These are phyloP conservation scores for Caranx ignobilis DNA, from an alignment of 2,113 vertebrate species.

Conservation along the genomic window DNA sequence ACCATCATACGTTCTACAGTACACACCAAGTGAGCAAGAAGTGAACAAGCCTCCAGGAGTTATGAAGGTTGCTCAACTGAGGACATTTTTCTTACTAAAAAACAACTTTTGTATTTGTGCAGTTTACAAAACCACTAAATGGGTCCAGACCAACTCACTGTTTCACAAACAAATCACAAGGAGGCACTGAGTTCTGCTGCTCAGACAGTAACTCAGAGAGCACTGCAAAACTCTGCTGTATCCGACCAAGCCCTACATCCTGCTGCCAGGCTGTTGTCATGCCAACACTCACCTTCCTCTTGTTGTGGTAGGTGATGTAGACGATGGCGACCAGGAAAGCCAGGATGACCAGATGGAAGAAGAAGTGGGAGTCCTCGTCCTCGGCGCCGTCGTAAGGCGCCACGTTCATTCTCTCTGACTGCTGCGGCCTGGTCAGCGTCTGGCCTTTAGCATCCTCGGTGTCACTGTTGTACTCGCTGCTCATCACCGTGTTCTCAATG, in stretches of 20 bases:
- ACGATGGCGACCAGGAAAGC: constrained; percentile 92
- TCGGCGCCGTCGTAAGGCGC: constrained; percentile 75
- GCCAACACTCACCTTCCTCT: constrained; percentile 90
- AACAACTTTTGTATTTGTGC: too few relatives aligned
- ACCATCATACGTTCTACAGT: background rate
- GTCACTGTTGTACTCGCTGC: fast-evolving
- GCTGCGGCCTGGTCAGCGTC: constrained; percentile 39
- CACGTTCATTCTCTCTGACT: constrained; percentile 60
- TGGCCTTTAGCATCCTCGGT: background rate
- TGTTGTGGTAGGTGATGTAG: constrained; percentile 98
- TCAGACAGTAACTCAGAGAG: too few relatives aligned
- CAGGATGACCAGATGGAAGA: constrained; percentile 93
- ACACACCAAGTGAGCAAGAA: background rate
- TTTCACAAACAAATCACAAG: too few relatives aligned
- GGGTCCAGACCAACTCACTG: too few relatives aligned
- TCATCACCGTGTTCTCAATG: background rate
- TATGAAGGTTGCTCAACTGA: background rate
- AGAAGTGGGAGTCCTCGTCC: constrained; percentile 95
- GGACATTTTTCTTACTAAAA: background rate
- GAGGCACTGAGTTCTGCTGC: too few relatives aligned
- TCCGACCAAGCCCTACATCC: background rate
- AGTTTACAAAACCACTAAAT: too few relatives aligned
- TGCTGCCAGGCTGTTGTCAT: background rate
- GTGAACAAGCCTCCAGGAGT: background rate
- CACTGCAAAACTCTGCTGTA: too few relatives aligned